Conservation (phyloP, 2,888 invertebrate species). For the Parnassius glacialis region DNA sequence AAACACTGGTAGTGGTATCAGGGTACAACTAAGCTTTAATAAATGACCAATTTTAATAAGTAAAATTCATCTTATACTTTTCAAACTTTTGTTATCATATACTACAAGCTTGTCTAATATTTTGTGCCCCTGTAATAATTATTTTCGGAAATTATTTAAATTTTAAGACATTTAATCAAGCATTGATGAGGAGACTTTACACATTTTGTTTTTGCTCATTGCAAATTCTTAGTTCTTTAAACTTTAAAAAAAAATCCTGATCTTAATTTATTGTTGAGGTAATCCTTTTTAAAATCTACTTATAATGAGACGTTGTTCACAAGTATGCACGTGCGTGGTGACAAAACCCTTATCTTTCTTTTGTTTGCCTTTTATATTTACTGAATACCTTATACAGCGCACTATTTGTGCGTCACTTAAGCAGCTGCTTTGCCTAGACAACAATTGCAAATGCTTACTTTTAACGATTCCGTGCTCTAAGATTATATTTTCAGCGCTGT, state of each 20-base stretch:
- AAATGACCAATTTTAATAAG: too few relatives aligned
- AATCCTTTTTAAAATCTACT: conserved; percentile 31
- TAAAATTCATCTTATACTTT: too few relatives aligned
- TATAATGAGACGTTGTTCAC: conserved; percentile 40
- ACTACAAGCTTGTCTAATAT: too few relatives aligned
- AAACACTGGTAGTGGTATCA: too few relatives aligned
- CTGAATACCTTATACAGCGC: conserved; percentile 20
- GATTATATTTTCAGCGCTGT: conserved; percentile 18
- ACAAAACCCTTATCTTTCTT: conserved; percentile 55
- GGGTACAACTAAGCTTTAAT: too few relatives aligned
- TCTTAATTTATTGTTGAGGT: conserved; percentile 36
- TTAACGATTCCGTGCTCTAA: conserved; percentile 14
- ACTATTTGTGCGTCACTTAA: conserved; percentile 49
- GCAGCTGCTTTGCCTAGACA: conserved; percentile 12
- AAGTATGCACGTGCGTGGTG: conserved; percentile 63
- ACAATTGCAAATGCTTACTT: not conserved
- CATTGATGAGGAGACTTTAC: too few relatives aligned
- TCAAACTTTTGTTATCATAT: too few relatives aligned
- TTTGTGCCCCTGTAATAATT: too few relatives aligned
- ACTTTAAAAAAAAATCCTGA: conserved; percentile 11
- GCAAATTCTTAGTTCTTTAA: conserved; percentile 5
- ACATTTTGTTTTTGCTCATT: too few relatives aligned
- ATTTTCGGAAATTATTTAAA: too few relatives aligned
- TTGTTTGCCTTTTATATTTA: conserved; percentile 44
- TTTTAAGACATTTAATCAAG: too few relatives aligned